Percentiles rank a stretch among this genome's conserved stretches.
These are phyloP conservation scores for Barypeithes pellucidus DNA, from an alignment of 2,888 invertebrate species.

Conservation along the genomic window DNA sequence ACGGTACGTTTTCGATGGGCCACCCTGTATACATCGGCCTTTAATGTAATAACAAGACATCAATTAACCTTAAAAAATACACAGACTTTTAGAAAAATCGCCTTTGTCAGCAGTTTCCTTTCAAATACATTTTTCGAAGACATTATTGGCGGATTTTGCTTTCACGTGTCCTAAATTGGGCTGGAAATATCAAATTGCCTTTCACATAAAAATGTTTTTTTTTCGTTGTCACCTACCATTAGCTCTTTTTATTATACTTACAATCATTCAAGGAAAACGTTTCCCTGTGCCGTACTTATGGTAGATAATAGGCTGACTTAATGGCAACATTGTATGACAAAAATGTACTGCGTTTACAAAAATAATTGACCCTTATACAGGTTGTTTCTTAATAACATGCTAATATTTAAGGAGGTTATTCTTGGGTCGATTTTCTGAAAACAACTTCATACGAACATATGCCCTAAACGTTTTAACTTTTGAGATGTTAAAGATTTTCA, in stretches of 20 bases:
- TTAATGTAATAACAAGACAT: background rate
- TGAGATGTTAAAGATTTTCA: no score
- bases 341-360: background rate
- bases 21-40: no score
- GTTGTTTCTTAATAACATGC: no score
- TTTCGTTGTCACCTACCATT: slow-evolving; percentile 18
- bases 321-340: background rate
- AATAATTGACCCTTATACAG: no score
- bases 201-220: slow-evolving; percentile 13
- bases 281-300: background rate
- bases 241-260: slow-evolving; percentile 1
- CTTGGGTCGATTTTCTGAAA: no score
- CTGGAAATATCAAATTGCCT: slow-evolving; percentile 28
- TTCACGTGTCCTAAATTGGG: slow-evolving; percentile 38
- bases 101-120: slow-evolving; percentile 11
- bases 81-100: background rate
- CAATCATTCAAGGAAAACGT: background rate
- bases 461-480: no score
- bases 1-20: no score
- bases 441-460: no score
- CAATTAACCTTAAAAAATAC: background rate
- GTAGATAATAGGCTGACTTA: background rate
- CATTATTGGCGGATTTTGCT: slow-evolving; percentile 37
- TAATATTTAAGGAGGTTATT: no score
- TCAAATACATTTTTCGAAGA: background rate